These are phyloP conservation scores for Neelides folsomi DNA, from an alignment of 2,888 invertebrate species.

Conservation along the genomic window DNA sequence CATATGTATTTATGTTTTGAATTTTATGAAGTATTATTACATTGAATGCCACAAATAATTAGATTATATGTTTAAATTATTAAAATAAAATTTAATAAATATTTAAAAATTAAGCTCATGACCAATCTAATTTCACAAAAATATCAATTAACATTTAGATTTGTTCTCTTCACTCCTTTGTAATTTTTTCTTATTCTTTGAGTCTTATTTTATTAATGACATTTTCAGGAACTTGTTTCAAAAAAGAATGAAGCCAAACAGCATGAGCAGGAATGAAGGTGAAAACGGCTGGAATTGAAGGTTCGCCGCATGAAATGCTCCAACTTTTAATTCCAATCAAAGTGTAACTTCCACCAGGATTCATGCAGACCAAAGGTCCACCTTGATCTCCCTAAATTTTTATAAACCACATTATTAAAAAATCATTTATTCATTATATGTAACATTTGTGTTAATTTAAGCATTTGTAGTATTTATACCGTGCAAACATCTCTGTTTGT, in stretches of 20 bases:
- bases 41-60: too few relatives aligned
- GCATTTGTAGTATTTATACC: background rate
- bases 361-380: conserved; percentile 9
- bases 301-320: background rate
- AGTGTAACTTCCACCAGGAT: conserved; percentile 4
- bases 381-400: conserved; percentile 3
- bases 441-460: background rate
- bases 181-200: too few relatives aligned
- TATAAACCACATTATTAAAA: background rate
- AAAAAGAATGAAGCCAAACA: conserved; percentile 9
- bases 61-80: too few relatives aligned
- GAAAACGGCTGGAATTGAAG: background rate
- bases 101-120: too few relatives aligned
- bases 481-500: background rate
- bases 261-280: background rate
- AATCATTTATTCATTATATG: background rate
- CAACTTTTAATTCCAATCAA: conserved; percentile 8
- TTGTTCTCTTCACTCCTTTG: too few relatives aligned
- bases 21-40: too few relatives aligned
- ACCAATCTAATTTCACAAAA: too few relatives aligned
- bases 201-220: background rate
- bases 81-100: too few relatives aligned
- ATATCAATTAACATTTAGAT: too few relatives aligned
- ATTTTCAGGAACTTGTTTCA: conserved; percentile 1
- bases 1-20: too few relatives aligned